These are phyloP conservation scores for Tyrophagus putrescentiae DNA, from an alignment of 1,140 invertebrate species.

Conservation along the genomic window DNA sequence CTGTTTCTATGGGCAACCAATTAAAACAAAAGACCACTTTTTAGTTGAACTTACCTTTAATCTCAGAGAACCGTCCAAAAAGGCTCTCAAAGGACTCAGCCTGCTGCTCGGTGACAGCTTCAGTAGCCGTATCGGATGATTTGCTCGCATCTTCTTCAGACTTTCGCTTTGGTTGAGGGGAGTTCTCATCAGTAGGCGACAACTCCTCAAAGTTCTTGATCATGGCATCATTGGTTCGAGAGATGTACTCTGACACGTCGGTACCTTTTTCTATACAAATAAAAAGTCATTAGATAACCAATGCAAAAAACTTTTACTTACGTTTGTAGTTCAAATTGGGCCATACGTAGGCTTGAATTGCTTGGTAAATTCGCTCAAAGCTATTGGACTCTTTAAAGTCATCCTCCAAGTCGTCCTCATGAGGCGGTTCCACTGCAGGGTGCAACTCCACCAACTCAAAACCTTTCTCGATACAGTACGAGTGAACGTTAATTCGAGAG, in stretches of 20 bases:
- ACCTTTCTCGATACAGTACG: conserved; percentile 48
- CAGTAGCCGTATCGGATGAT: too few species aligned
- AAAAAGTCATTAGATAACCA: neutral
- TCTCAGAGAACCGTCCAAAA: conserved; percentile 45
- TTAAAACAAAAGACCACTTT: neutral
- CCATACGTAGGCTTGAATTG: conserved; percentile 58
- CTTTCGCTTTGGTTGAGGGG: too few species aligned
- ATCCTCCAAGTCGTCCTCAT: conserved; percentile 36
- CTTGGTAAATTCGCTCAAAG: conserved; percentile 54
- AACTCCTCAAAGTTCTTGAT: too few species aligned
- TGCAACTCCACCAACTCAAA: conserved; percentile 60
- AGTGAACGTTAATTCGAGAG: conserved; percentile 34
- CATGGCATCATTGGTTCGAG: too few species aligned
- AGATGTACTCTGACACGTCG: too few species aligned
- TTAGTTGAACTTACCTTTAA: conserved; percentile 39
- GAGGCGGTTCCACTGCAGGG: conserved; percentile 37
- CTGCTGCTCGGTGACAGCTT: neutral
- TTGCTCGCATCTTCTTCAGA: too few species aligned
- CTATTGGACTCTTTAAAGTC: conserved; percentile 50
- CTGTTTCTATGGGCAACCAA: conserved; percentile 38
- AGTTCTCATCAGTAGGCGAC: too few species aligned
- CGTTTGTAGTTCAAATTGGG: conserved; percentile 54
- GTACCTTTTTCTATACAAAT: neutral
- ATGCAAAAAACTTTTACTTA: conserved; percentile 26
- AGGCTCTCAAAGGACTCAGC: conserved; percentile 44